phyloP scores from a whole-genome alignment of 2,888 invertebrate genomes.

The Yponomeuta sedellus region DNA sequence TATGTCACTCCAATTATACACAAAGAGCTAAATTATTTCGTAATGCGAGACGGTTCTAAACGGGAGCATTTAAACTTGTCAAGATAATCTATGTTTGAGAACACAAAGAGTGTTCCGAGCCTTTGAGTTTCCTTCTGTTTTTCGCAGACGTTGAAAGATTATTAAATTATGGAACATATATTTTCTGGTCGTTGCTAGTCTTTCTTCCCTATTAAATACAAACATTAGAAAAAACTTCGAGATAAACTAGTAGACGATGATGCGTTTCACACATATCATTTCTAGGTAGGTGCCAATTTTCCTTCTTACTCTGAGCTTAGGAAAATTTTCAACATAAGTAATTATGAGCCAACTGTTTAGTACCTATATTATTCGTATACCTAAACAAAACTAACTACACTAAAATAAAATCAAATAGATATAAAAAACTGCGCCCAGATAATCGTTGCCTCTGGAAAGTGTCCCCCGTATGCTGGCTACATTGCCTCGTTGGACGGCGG shows the following conservation, averaged over 20 bases:
- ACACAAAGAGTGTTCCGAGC: neutral
- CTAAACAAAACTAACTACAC: too few relatives aligned
- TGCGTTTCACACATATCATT: neutral
- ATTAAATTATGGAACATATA: too few relatives aligned
- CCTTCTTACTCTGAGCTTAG: too few relatives aligned
- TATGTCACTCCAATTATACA: conserved; percentile 3
- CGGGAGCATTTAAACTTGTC: conserved; percentile 32
- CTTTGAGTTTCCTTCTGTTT: neutral
- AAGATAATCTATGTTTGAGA: conserved; percentile 20
- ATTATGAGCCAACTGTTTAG: too few relatives aligned
- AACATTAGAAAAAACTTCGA: neutral
- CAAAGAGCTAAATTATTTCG: neutral
- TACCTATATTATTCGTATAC: too few relatives aligned
- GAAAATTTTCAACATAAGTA: too few relatives aligned
- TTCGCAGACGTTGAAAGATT: neutral
- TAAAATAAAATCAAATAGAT: too few relatives aligned
- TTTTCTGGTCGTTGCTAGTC: neutral
- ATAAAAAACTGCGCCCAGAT: too few relatives aligned
- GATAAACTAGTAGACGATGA: neutral
- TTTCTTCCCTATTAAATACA: neutral
- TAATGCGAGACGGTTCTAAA: neutral
- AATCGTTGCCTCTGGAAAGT: too few relatives aligned
- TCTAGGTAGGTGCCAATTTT: too few relatives aligned
- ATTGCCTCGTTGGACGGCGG: too few relatives aligned
- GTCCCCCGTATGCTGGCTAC: too few relatives aligned